Percentiles rank a stretch among this genome's conserved stretches.
Evolutionary conservation across 2,888 invertebrate genomes (phyloP).

Genomic region (Achlya flavicornis): DNA sequence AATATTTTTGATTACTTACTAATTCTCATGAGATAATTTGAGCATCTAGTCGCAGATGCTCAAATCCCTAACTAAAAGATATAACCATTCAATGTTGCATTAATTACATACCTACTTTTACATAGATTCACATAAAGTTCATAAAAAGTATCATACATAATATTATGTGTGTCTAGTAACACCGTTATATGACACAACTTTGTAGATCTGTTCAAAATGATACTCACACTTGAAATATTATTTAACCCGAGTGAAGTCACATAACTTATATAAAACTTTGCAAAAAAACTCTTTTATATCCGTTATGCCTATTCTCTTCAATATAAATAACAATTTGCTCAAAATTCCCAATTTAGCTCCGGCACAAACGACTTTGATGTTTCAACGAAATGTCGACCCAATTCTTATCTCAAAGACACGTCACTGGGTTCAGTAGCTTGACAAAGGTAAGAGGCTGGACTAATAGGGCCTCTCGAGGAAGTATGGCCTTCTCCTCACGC

Average conservation of each 20-base stretch:
- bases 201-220: neutral
- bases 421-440: conserved; percentile 52
- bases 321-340: conserved; percentile 11
- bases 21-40: too few relatives aligned
- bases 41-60: too few relatives aligned
- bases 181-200: too few relatives aligned
- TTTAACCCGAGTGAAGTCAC: neutral
- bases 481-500: conserved; percentile 54
- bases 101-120: too few relatives aligned
- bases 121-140: too few relatives aligned
- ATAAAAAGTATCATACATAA: too few relatives aligned
- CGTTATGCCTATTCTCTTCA: neutral
- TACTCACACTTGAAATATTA: neutral
- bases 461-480: conserved; percentile 75
- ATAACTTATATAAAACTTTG: neutral
- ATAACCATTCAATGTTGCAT: too few relatives aligned
- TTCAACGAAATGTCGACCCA: conserved; percentile 66
- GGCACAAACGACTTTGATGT: conserved; percentile 62
- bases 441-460: conserved; percentile 75
- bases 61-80: too few relatives aligned
- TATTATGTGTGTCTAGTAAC: too few relatives aligned
- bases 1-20: too few relatives aligned
- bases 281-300: neutral
- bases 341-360: conserved; percentile 22
- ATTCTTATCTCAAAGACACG: conserved; percentile 80